Evolutionary conservation across 1,140 invertebrate species (phyloP).

Genomic region (Drosophila rufa): DNA sequence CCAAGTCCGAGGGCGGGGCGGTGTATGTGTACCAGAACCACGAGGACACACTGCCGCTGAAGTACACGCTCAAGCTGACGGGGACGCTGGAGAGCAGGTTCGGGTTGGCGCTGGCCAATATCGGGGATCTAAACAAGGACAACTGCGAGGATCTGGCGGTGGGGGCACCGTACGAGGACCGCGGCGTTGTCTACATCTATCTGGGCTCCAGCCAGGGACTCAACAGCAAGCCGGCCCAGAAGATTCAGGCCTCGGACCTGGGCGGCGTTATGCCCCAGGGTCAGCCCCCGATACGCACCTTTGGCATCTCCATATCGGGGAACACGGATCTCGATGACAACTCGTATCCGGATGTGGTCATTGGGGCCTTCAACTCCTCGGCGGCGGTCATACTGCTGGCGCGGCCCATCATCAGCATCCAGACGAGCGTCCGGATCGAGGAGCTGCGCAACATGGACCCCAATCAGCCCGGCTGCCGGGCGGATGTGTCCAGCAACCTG

Average conservation of each 20-base stretch:
- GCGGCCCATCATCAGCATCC: conserved; percentile 94
- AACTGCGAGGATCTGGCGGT: conserved; percentile 95
- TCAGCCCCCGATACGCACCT: conserved; percentile 88
- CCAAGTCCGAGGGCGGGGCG: conserved; percentile 92
- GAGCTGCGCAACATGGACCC: conserved; percentile 93
- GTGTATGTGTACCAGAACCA: conserved; percentile 94
- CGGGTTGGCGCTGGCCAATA: conserved; percentile 93
- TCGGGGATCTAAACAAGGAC: conserved; percentile 97
- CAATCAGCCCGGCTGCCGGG: conserved; percentile 89
- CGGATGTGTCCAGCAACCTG: conserved; percentile 88
- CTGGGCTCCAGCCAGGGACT: conserved; percentile 92
- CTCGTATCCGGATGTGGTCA: conserved; percentile 95
- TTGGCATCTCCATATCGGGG: conserved; percentile 95
- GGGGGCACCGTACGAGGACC: conserved; percentile 95
- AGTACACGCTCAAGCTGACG: conserved; percentile 88
- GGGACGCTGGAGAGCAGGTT: conserved; percentile 93
- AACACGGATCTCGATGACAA: conserved; percentile 96
- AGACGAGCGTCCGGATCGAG: conserved; percentile 87
- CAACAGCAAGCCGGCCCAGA: conserved; percentile 90
- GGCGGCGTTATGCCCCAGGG: conserved; percentile 78
- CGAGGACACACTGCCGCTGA: conserved; percentile 85
- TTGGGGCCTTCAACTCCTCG: conserved; percentile 90
- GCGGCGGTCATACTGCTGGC: conserved; percentile 89
- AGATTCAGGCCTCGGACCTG: conserved; percentile 85
- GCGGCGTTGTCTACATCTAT: conserved; percentile 95